phyloP scores from a whole-genome alignment of 2,888 invertebrate genomes.

The Argyresthia goedartella region DNA sequence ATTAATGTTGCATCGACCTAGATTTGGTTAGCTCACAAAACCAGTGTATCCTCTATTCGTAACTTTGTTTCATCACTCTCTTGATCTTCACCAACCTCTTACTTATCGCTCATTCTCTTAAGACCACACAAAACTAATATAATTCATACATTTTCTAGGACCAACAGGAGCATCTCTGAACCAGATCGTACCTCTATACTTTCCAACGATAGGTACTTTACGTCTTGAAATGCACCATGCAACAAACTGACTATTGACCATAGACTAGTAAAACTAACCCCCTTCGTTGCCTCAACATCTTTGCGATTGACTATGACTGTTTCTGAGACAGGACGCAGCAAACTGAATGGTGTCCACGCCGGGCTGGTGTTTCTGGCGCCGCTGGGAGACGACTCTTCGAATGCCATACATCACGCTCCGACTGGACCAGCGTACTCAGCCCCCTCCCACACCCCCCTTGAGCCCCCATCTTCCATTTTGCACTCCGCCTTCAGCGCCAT shows the following conservation, averaged over 20 bases:
- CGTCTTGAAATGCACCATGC: slow-evolving; percentile 7
- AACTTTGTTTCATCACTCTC: background rate
- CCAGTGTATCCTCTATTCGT: too few relatives aligned
- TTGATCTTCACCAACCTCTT: background rate
- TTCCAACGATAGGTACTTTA: slow-evolving; percentile 23
- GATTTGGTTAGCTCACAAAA: background rate
- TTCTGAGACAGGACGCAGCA: slow-evolving; percentile 63
- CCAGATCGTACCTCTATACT: slow-evolving; percentile 21
- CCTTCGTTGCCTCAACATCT: too few relatives aligned
- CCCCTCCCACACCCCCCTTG: slow-evolving; percentile 41
- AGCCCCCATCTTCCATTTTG: slow-evolving; percentile 50
- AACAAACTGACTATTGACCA: background rate
- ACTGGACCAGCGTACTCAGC: slow-evolving; percentile 17
- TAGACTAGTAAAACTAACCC: background rate
- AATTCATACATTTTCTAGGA: slow-evolving; percentile 16
- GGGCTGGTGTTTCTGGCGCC: slow-evolving; percentile 58
- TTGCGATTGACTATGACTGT: slow-evolving; percentile 12
- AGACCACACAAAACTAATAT: background rate
- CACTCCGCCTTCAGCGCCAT: slow-evolving; percentile 52
- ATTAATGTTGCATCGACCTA: too few relatives aligned
- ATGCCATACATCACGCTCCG: slow-evolving; percentile 29
- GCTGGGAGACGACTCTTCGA: slow-evolving; percentile 31
- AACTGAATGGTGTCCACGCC: slow-evolving; percentile 58
- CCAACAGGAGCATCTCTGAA: slow-evolving; percentile 12
- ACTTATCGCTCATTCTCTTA: background rate